phyloP scores from a whole-genome alignment of 1,140 invertebrate genomes.

The Drosophila oshimai region DNA sequence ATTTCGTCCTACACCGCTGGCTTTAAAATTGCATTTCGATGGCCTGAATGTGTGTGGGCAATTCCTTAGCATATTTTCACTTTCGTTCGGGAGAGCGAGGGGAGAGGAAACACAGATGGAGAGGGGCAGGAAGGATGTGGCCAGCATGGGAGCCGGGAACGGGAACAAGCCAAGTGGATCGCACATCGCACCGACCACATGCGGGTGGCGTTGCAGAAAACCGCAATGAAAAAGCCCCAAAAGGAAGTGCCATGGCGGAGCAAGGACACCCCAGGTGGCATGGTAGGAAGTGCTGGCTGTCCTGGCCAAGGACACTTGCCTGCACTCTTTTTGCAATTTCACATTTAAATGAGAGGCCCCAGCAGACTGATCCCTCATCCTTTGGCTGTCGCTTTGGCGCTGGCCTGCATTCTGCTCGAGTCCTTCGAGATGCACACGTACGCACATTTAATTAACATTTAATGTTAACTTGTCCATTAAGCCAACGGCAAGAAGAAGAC shows the following conservation, averaged over 20 bases:
- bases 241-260: constrained; percentile 49
- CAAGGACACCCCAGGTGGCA: constrained; percentile 24
- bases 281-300: too few relatives aligned
- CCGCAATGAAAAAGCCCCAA: constrained; percentile 64
- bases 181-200: too few relatives aligned
- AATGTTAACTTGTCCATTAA: constrained; percentile 40
- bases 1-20: too few relatives aligned
- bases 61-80: constrained; percentile 34
- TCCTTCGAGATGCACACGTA: background rate
- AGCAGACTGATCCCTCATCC: background rate
- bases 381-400: too few relatives aligned
- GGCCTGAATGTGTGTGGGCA: constrained; percentile 20
- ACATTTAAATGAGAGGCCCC: constrained; percentile 23
- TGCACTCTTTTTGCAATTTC: constrained; percentile 12
- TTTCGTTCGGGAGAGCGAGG: too few relatives aligned
- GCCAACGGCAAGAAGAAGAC: too few relatives aligned
- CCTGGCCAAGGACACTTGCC: background rate
- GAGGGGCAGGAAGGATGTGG: background rate
- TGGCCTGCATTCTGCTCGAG: too few relatives aligned
- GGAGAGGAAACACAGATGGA: background rate
- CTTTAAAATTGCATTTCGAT: constrained; percentile 71
- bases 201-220: constrained; percentile 28
- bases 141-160: constrained; percentile 9
- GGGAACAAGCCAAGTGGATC: background rate
- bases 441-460: constrained; percentile 41